Evolutionary conservation across 1,140 invertebrate genomes (phyloP).

Genomic region (Acromyrmex echinatior): DNA sequence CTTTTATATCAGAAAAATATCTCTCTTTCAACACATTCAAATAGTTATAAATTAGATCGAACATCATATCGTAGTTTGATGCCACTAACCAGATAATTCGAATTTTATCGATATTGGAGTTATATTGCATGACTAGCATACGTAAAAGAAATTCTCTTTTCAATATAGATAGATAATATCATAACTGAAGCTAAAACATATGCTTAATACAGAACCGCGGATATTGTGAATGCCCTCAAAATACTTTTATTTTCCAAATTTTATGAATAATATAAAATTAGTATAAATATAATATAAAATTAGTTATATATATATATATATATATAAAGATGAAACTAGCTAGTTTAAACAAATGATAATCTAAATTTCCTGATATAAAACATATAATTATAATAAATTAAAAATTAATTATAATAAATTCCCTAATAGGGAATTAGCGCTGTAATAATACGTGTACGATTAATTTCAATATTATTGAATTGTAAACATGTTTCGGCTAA

Average conservation of each 20-base stretch:
- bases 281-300: too few species aligned
- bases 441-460: too few species aligned
- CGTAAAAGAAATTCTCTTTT: slow-evolving; percentile 16
- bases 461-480: too few species aligned
- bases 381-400: too few species aligned
- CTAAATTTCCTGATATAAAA: too few species aligned
- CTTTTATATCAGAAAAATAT: slow-evolving; percentile 39
- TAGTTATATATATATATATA: too few species aligned
- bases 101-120: slow-evolving; percentile 23
- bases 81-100: not conserved
- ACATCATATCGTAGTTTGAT: slow-evolving; percentile 1
- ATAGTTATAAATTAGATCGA: slow-evolving; percentile 34
- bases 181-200: not conserved
- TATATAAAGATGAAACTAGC: too few species aligned
- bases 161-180: slow-evolving; percentile 3
- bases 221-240: not conserved
- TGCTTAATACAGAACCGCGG: not conserved
- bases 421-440: too few species aligned
- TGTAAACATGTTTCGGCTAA: too few species aligned
- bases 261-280: not conserved
- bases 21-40: slow-evolving; percentile 9
- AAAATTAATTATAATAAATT: too few species aligned
- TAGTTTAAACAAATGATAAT: too few species aligned
- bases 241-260: not conserved
- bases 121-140: not conserved